A percentile compares a stretch with the other conserved stretches of the same genome.
Conservation (phyloP, 1,140 invertebrate genomes). For the Aricia agestis region DNA sequence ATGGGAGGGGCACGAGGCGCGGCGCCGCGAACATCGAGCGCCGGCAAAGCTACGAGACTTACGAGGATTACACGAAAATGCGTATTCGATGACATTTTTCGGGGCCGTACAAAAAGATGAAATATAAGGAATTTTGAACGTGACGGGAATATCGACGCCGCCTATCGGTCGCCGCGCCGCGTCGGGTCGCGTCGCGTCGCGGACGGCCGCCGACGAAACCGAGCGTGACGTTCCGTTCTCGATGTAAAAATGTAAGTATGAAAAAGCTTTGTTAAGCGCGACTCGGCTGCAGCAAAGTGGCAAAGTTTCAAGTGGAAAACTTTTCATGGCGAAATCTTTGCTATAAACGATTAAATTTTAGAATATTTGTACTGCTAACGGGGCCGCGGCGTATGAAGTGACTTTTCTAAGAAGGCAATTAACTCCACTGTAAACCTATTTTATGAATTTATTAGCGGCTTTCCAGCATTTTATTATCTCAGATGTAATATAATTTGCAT, state of each 20-base stretch:
- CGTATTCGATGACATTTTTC: slow-evolving; percentile 76
- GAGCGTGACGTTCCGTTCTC: slow-evolving; percentile 70
- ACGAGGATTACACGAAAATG: slow-evolving; percentile 75
- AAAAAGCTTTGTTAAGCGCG: slow-evolving; percentile 75
- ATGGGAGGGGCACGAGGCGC: slow-evolving; percentile 41
- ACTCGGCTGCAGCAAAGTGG: slow-evolving; percentile 69
- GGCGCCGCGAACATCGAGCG: slow-evolving; percentile 47
- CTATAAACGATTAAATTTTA: slow-evolving; percentile 71
- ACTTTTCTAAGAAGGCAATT: slow-evolving; percentile 37
- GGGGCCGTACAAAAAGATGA: slow-evolving; percentile 73
- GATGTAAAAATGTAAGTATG: slow-evolving; percentile 75
- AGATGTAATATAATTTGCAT: not conserved
- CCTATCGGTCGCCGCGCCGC: slow-evolving; percentile 65
- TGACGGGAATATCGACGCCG: slow-evolving; percentile 67
- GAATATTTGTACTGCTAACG: slow-evolving; percentile 64
- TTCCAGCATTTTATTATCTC: not conserved
- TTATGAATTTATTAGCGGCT: slow-evolving; percentile 2
- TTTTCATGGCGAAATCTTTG: slow-evolving; percentile 73
- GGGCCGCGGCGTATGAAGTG: slow-evolving; percentile 40
- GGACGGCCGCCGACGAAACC: slow-evolving; percentile 61
- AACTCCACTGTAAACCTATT: slow-evolving; percentile 13
- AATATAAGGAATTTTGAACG: slow-evolving; percentile 75
- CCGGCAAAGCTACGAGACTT: slow-evolving; percentile 66
- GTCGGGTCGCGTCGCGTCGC: slow-evolving; percentile 55
- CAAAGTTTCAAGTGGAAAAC: slow-evolving; percentile 75